phyloP scores from a whole-genome alignment of 2,888 invertebrate genomes.

The Limnephilus rhombicus region DNA sequence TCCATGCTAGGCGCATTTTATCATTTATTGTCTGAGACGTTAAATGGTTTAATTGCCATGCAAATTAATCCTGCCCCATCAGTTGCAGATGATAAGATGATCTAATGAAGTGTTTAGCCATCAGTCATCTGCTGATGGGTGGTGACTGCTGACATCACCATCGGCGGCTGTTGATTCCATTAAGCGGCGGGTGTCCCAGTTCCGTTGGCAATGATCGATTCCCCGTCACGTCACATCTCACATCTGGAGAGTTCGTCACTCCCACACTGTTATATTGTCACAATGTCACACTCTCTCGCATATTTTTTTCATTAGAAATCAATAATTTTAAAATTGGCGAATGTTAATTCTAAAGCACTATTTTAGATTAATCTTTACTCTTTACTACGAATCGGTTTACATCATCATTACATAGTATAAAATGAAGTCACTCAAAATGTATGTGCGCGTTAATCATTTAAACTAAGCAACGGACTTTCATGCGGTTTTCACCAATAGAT shows the following conservation, averaged over 20 bases:
- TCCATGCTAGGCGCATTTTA: too few relatives aligned
- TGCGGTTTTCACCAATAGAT: too few relatives aligned
- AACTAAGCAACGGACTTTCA: too few relatives aligned
- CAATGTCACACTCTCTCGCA: neutral
- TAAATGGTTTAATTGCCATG: neutral
- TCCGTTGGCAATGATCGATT: neutral
- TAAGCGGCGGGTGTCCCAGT: conserved; percentile 1
- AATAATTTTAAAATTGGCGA: neutral
- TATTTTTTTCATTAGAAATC: neutral
- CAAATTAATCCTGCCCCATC: neutral
- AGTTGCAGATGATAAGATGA: neutral
- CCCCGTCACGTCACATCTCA: neutral
- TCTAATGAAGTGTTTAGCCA: neutral
- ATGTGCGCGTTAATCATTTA: too few relatives aligned
- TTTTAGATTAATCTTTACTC: too few relatives aligned
- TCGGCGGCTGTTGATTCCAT: neutral
- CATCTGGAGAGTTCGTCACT: neutral
- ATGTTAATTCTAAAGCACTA: too few relatives aligned
- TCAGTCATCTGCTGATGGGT: neutral
- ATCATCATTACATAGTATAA: too few relatives aligned
- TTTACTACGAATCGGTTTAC: too few relatives aligned
- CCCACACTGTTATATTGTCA: neutral
- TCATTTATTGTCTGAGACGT: neutral
- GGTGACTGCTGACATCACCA: neutral
- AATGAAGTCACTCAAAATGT: too few relatives aligned